Evolutionary conservation across 2,888 invertebrate genomes (phyloP).

Genomic region (Glyphotaelius pellucidus): DNA sequence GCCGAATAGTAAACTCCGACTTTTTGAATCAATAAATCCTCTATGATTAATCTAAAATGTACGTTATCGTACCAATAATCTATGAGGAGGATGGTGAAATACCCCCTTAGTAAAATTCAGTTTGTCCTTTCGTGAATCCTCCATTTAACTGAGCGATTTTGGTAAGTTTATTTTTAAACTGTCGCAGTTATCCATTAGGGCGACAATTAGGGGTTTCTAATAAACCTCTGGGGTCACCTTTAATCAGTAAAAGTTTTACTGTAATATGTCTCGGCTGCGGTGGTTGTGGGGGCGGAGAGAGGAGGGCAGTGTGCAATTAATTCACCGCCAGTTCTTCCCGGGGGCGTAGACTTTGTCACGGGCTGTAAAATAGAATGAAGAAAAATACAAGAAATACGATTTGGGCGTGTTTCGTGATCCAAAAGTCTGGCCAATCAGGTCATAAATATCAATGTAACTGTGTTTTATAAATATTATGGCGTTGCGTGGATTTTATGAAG

Average conservation of each 20-base stretch:
- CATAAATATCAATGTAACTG: too few relatives aligned
- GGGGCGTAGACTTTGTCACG: not conserved
- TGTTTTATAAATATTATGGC: too few relatives aligned
- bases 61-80: too few relatives aligned
- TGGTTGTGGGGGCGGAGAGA: not conserved
- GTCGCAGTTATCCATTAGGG: not conserved
- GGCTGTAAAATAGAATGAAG: not conserved
- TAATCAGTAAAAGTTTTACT: not conserved
- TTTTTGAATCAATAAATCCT: too few relatives aligned
- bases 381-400: too few relatives aligned
- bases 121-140: not conserved
- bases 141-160: not conserved
- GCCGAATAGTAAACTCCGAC: too few relatives aligned
- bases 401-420: too few relatives aligned
- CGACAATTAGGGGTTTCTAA: slow-evolving; percentile 2
- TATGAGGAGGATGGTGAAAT: too few relatives aligned
- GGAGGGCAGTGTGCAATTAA: not conserved
- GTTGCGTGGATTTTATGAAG: too few relatives aligned
- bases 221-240: not conserved
- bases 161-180: not conserved
- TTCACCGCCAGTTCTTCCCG: not conserved
- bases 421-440: too few relatives aligned
- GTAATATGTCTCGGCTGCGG: not conserved
- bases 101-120: not conserved
- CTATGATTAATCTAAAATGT: too few relatives aligned